Base-by-base conservation (phyloP, 2,888 invertebrate genomes). In the Ectropis crepuscularia region DNA sequence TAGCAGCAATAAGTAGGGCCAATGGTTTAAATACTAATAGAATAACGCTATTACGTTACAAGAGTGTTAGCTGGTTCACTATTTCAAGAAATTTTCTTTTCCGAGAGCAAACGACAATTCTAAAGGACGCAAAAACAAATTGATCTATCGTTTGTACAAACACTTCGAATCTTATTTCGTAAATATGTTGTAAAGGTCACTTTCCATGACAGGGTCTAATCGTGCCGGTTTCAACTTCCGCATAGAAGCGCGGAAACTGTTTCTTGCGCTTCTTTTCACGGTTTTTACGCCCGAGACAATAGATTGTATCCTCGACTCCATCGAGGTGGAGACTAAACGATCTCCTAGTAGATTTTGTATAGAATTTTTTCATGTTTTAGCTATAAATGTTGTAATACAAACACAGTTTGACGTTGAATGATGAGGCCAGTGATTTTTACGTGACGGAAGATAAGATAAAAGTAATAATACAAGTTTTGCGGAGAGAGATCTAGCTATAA, bases 351-450 rank as follows among this genome's bases (percentile, higher is more conserved):
- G 55, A 47, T 62, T 43, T 55, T 43, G 16, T 55, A 47, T 53
- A 50, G 50, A 41, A 37, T 36, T 58, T 49, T 53, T 63, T 60
- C 41, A 41, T n/a, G 12, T 46, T 43, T 60, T 59, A 47, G 50
- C 49, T 67, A 57, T 51, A 58, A 47, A 53, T 54, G 41, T 57
- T 60, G 57, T 48, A 65, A 49, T 48, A 50, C 54, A 71, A 65
- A 69, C 61, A 71, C 11, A 58, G 46, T 45, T 67, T 68, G 69
- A 72, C 72, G 60, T 69, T 69, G 72, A 70, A 53, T 53, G 72
- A 72, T 72, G 67, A 60, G 66, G 61, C 57, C 60, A 57, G 62
- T 68, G 65, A 67, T 69, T 70, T 61, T 68, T 54, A 67, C 57
- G 42, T 58, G 57, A 61, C 53, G 62, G 63, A 53, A 59, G 72